These are phyloP conservation scores for Diuraphis noxia DNA, from an alignment of 1,140 invertebrate species.

Conservation along the genomic window DNA sequence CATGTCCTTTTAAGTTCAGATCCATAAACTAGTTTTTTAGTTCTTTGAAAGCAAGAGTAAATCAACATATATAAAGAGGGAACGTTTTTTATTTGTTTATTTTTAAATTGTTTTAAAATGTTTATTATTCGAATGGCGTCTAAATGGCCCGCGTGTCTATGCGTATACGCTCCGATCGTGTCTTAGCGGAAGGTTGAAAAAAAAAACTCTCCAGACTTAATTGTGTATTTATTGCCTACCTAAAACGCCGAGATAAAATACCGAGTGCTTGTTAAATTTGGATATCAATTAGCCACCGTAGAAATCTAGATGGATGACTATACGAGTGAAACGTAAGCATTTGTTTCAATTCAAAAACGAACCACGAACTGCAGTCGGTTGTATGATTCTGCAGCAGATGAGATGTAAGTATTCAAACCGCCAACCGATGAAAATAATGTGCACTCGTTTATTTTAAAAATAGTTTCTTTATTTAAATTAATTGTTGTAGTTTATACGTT, in stretches of 20 bases:
- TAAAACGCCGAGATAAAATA: slow-evolving; percentile 30
- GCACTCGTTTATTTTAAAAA: not conserved
- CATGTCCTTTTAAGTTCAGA: not conserved
- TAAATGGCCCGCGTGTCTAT: not conserved
- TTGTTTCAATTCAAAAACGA: not conserved
- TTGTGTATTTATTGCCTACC: slow-evolving; percentile 33
- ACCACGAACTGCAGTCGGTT: not conserved
- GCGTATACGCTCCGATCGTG: not conserved
- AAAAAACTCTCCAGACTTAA: not conserved
- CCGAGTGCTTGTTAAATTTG: not conserved
- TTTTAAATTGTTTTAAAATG: slow-evolving; percentile 1
- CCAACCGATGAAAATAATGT: not conserved
- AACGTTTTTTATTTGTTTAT: slow-evolving; percentile 27
- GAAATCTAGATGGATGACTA: not conserved
- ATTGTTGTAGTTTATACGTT: not conserved
- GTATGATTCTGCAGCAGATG: not conserved
- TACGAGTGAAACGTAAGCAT: not conserved
- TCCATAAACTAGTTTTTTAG: slow-evolving; percentile 15
- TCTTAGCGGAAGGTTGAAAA: not conserved
- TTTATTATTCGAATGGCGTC: slow-evolving; percentile 4
- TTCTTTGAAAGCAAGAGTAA: slow-evolving; percentile 32
- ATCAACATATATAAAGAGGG: slow-evolving; percentile 3
- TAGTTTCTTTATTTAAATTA: not conserved
- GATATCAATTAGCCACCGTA: not conserved
- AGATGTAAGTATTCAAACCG: not conserved